A percentile compares a stretch with the other conserved stretches of the same genome.
phyloP scores from a whole-genome alignment of 1,140 invertebrate genomes.

The Maniola jurtina region DNA sequence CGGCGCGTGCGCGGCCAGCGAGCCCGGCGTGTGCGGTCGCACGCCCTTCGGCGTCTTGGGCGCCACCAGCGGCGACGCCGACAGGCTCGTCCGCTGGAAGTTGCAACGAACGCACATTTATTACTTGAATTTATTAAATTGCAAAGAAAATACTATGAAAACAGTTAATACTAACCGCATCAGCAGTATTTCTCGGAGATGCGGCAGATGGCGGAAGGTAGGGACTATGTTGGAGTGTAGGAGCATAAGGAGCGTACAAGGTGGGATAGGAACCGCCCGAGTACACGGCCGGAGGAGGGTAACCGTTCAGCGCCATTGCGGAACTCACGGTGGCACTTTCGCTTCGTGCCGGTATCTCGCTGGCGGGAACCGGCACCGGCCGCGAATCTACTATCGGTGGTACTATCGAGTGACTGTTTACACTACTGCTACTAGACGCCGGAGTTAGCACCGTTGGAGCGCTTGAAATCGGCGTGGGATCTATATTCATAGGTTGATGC shows the following conservation, averaged over 20 bases:
- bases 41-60: constrained; percentile 73
- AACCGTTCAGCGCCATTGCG: constrained; percentile 56
- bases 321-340: constrained; percentile 49
- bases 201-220: constrained; percentile 83
- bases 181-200: constrained; percentile 81
- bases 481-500: constrained; percentile 50
- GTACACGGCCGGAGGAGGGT: constrained; percentile 72
- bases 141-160: background rate
- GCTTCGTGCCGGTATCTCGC: constrained; percentile 44
- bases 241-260: constrained; percentile 86
- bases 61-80: constrained; percentile 75
- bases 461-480: constrained; percentile 44
- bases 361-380: constrained; percentile 41
- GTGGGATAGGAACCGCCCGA: constrained; percentile 83
- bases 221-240: constrained; percentile 83
- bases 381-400: constrained; percentile 55
- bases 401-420: constrained; percentile 42
- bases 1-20: constrained; percentile 62
- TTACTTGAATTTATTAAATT: background rate
- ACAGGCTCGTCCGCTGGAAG: constrained; percentile 74
- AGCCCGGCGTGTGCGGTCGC: constrained; percentile 71
- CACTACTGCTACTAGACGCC: constrained; percentile 39
- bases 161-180: constrained; percentile 76
- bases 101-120: constrained; percentile 4
- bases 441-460: constrained; percentile 47